Evolutionary conservation across 2,113 vertebrate genomes (phyloP).

Genomic region (Arothron firmamentum): DNA sequence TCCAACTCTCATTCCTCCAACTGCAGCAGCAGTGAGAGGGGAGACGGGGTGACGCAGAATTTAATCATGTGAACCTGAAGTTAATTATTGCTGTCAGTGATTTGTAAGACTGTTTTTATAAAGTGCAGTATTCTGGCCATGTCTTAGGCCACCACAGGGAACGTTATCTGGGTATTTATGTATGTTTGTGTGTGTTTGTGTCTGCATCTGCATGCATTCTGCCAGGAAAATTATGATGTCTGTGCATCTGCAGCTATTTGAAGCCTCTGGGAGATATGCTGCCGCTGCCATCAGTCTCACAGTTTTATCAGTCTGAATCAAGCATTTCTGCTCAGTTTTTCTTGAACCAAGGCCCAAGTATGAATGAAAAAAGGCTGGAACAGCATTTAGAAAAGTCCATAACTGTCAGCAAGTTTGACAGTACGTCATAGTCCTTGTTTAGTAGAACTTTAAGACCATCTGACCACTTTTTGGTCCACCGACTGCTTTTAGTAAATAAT

Average conservation of each 20-base stretch:
- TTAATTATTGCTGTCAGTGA: slow-evolving; percentile 70
- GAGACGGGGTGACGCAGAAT: slow-evolving; percentile 50
- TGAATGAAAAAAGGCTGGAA: too few relatives aligned
- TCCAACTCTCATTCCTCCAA: slow-evolving; percentile 40
- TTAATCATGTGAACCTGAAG: slow-evolving; percentile 67
- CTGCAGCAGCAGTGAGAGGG: slow-evolving; percentile 36
- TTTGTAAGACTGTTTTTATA: slow-evolving; percentile 71
- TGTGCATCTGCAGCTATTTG: slow-evolving; percentile 30
- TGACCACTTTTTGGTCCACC: slow-evolving; percentile 15
- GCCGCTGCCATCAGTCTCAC: neutral
- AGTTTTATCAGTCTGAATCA: neutral
- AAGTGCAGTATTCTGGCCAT: slow-evolving; percentile 67
- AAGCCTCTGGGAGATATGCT: neutral
- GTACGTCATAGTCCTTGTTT: too few relatives aligned
- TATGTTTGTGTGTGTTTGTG: slow-evolving; percentile 40
- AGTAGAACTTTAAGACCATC: too few relatives aligned
- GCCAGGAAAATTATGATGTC: slow-evolving; percentile 2
- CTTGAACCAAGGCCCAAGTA: too few relatives aligned
- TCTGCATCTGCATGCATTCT: slow-evolving; percentile 24
- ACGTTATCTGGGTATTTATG: slow-evolving; percentile 32
- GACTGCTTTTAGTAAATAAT: slow-evolving; percentile 42
- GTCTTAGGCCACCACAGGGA: slow-evolving; percentile 44
- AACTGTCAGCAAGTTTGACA: too few relatives aligned
- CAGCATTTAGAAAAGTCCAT: too few relatives aligned
- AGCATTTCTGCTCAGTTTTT: neutral